These are phyloP conservation scores for Sepioteuthis lessoniana DNA, from an alignment of 2,888 invertebrate species.

Conservation along the genomic window DNA sequence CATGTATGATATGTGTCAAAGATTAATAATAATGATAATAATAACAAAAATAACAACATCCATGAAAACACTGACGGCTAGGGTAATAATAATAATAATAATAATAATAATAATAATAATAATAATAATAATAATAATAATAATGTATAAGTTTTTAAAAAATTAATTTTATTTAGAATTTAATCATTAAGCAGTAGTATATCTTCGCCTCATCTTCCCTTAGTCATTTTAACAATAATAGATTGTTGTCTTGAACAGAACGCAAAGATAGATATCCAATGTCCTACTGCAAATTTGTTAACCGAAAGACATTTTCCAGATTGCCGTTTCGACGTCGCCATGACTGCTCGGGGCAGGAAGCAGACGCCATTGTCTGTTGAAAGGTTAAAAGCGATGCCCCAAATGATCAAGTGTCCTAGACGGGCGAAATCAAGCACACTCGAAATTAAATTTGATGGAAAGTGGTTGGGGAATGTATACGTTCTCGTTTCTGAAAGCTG, in stretches of 20 bases:
- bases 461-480: not conserved
- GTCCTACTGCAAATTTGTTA: no score
- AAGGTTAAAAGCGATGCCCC: constrained; percentile 33
- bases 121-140: not conserved
- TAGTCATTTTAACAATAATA: not conserved
- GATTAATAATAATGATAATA: not conserved
- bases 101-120: not conserved
- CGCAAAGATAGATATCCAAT: not conserved
- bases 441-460: constrained; percentile 7
- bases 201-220: not conserved
- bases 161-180: not conserved
- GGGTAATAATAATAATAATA: no score
- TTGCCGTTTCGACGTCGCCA: not conserved
- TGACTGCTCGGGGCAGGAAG: not conserved
- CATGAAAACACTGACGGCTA: not conserved
- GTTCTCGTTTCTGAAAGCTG: not conserved
- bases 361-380: not conserved
- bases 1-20: no score
- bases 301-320: constrained; percentile 33
- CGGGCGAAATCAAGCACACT: constrained; percentile 33
- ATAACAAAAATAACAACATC: not conserved
- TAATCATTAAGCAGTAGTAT: not conserved
- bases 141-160: not conserved
- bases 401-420: constrained; percentile 33
- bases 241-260: not conserved